Percentiles rank a stretch among this genome's conserved stretches.
Conservation (phyloP, 2,797 vertebrate genomes). For the Falco novaeseelandiae region DNA sequence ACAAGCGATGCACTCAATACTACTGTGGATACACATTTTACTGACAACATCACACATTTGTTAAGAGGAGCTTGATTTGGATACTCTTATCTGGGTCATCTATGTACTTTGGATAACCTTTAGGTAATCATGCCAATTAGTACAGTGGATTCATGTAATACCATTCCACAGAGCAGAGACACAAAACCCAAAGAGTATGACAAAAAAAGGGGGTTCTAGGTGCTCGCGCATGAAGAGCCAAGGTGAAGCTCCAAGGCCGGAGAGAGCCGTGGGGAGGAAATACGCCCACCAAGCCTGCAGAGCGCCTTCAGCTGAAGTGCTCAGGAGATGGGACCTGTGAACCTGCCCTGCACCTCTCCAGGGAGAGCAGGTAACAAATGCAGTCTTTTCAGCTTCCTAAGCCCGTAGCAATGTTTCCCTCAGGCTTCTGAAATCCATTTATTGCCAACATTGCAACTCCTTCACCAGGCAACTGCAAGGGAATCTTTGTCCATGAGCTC, state of each 20-base stretch:
- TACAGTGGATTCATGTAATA: not conserved
- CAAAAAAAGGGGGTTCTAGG: not conserved
- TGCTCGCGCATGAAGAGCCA: not conserved
- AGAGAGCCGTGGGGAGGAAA: not conserved
- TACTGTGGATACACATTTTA: not conserved
- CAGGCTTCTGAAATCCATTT: not conserved
- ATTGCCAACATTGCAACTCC: not conserved
- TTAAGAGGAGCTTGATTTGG: too few relatives aligned
- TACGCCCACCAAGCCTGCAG: not conserved
- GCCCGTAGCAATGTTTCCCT: not conserved
- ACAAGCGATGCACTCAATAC: not conserved
- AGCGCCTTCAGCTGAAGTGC: not conserved
- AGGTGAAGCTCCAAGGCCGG: not conserved
- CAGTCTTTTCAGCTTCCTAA: not conserved
- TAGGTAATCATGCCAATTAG: not conserved
- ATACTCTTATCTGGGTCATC: not conserved
- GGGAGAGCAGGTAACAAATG: not conserved
- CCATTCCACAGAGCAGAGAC: not conserved
- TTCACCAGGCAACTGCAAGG: not conserved
- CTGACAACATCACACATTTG: not conserved
- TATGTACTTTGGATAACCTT: not conserved
- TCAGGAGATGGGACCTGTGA: not conserved
- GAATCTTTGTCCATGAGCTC: not conserved
- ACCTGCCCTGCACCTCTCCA: not conserved
- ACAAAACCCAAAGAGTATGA: not conserved